These are phyloP conservation scores for Chrysogorgia sp. DNA, from an alignment of 92 coral and sea anemone genomes.

Conservation along the genomic window DNA sequence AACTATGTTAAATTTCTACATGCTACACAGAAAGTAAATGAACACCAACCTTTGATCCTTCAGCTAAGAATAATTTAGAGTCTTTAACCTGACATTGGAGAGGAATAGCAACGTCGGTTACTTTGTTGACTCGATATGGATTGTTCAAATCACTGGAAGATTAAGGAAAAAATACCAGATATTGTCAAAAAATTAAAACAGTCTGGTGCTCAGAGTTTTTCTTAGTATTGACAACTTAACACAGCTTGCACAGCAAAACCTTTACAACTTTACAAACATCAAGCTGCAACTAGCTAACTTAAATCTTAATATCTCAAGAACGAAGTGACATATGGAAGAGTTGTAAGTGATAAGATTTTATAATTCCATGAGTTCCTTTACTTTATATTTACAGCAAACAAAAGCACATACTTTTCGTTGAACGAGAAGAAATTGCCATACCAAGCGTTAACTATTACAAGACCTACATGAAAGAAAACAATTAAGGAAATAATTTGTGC, in stretches of 20 bases:
- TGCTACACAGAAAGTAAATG: neutral
- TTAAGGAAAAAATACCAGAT: neutral
- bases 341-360: too few species aligned
- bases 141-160: conserved; percentile 54
- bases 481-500: neutral
- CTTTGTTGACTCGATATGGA: conserved; percentile 52
- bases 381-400: too few species aligned
- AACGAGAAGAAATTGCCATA: conserved; percentile 89
- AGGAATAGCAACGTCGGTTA: conserved; percentile 87
- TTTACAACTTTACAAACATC: too few species aligned
- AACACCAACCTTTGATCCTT: conserved; percentile 75
- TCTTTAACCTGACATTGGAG: conserved; percentile 95
- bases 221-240: too few species aligned
- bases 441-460: conserved; percentile 84
- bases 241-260: too few species aligned
- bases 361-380: too few species aligned
- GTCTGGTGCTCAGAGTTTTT: too few species aligned
- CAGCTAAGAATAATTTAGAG: conserved; percentile 85
- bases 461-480: conserved; percentile 50
- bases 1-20: too few species aligned
- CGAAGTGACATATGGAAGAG: too few species aligned
- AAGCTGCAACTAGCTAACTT: too few species aligned
- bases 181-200: neutral
- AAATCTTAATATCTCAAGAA: too few species aligned
- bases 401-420: conserved; percentile 62